phyloP scores from a whole-genome alignment of 2,797 vertebrate genomes.

The Uromys caudimaculatus region DNA sequence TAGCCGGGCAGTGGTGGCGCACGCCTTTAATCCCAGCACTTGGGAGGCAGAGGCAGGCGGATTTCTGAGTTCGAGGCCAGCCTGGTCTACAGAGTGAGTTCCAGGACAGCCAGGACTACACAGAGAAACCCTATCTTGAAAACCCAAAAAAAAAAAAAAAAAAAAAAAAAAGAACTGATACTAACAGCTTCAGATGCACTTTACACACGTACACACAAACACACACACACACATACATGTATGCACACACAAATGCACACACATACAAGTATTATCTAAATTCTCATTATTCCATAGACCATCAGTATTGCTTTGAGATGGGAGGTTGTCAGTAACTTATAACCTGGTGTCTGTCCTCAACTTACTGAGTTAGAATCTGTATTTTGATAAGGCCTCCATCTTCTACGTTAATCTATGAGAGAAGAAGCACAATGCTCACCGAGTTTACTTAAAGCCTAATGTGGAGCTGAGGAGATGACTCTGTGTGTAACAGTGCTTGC shows the following conservation, averaged over 20 bases:
- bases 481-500: background rate
- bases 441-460: background rate
- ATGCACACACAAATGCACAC: background rate
- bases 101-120: too few relatives aligned
- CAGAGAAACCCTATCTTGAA: too few relatives aligned
- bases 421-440: background rate
- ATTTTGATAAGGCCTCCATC: background rate
- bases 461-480: background rate
- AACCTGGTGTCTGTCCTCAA: background rate
- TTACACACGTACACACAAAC: background rate
- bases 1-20: too few relatives aligned
- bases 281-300: background rate
- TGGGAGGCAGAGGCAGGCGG: too few relatives aligned
- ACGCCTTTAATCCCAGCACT: too few relatives aligned
- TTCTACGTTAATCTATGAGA: background rate
- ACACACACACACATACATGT: background rate
- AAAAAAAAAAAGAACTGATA: background rate
- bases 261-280: background rate
- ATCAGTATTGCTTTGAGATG: background rate
- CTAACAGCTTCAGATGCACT: background rate
- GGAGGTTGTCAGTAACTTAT: background rate
- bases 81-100: too few relatives aligned
- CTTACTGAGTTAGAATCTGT: background rate
- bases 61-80: too few relatives aligned
- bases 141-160: too few relatives aligned